Percentiles rank a stretch among this genome's conserved stretches.
phyloP scores from a whole-genome alignment of 1,140 invertebrate genomes.

The Phocides pigmalion region DNA sequence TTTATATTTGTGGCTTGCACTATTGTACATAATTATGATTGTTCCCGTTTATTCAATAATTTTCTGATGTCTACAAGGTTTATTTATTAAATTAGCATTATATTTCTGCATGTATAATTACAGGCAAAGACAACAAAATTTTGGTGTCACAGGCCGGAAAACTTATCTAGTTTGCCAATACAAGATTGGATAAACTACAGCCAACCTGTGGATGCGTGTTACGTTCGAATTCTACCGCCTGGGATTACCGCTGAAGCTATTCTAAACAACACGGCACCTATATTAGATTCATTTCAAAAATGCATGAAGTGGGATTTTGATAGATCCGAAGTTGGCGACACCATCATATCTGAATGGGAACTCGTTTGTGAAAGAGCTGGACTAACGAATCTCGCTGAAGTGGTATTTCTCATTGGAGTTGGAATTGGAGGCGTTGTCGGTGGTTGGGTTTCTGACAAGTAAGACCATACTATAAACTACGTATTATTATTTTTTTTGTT shows the following conservation, averaged over 20 bases:
- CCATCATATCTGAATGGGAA: slow-evolving; percentile 87
- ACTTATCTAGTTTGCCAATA: slow-evolving; percentile 79
- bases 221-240: slow-evolving; percentile 57
- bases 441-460: slow-evolving; percentile 89
- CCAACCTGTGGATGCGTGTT: slow-evolving; percentile 82
- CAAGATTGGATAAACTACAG: slow-evolving; percentile 86
- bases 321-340: slow-evolving; percentile 84
- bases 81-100: no score
- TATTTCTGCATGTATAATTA: slow-evolving; percentile 36
- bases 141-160: slow-evolving; percentile 85
- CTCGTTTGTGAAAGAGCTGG: slow-evolving; percentile 87
- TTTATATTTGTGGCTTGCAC: no score
- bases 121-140: slow-evolving; percentile 85
- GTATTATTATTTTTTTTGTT: no score
- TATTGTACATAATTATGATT: no score
- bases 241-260: slow-evolving; percentile 63
- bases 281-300: slow-evolving; percentile 57
- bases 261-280: slow-evolving; percentile 64
- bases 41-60: no score
- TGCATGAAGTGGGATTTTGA: slow-evolving; percentile 89
- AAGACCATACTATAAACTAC: slow-evolving; percentile 38
- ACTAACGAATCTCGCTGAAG: slow-evolving; percentile 87
- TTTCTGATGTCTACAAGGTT: no score
- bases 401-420: slow-evolving; percentile 88
- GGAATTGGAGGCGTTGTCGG: slow-evolving; percentile 88